Base-by-base conservation (phyloP, 1,140 invertebrate species). In the Pectinophora gossypiella region DNA sequence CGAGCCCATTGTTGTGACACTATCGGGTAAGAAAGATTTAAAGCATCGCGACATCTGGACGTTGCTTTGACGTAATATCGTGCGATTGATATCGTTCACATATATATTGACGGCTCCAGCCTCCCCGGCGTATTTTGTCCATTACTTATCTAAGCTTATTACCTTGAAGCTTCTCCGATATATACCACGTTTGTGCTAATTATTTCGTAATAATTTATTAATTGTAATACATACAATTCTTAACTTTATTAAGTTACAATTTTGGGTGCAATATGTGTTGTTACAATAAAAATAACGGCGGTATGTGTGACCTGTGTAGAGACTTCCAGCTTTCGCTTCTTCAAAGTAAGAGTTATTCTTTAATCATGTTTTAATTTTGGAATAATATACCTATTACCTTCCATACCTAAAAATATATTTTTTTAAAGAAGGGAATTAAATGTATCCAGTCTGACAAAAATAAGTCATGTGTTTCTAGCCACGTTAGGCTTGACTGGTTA, bases 41-140 rank as follows among this genome's bases (percentile, higher is more conserved):
- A 82, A 71, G 64, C 72, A 79, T 77, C 76, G 68, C 71, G 70
- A 76, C 76, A 78, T 80, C 78, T 76, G 81, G 81, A 79, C 78
- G 83, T 82, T 84, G 65, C 74, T 87, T 78, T 87, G 83, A 87
- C 83, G 83, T 85, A 85, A 85, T 66, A 73, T 80, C 73, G 70
- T 72, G 64, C 57, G 72, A 78, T 60, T 76, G 78, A 77, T 86
- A 85, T 68, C 70, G 68, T 72, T 69, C 76, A 68, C 83, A 86
- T 86, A 86, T 81, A 86, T 85, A 86, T 68, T 80, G 81, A 80
- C 71, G 81, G 74, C 70, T 79, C 72, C 59, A 59, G 61, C 70
- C 56, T 62, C 61, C 65, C 58, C 65, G 67, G 61, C 69, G 73
- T 84, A 86, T 86, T 86, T 78, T 74, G 72, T 86, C 69, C 76